Evolutionary conservation across 2,113 vertebrate genomes (phyloP), one percentile per base, ranked within the genome.

Genomic region (Charina bottae): DNA sequence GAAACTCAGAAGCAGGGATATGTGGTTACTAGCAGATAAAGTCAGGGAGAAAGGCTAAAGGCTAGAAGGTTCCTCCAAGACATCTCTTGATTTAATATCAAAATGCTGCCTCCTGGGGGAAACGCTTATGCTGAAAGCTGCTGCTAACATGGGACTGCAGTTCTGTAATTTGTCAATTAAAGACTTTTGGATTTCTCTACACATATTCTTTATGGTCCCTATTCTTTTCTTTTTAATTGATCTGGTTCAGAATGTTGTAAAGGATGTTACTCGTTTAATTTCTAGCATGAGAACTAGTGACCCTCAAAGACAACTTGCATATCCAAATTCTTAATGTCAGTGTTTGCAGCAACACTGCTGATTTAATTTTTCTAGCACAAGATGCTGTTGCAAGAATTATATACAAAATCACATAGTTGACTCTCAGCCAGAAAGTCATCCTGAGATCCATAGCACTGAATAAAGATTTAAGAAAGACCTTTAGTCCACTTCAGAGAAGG

Each of bases 401-500:
- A 97, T 95, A 97, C 97, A 97, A 96, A 97, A 97, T 97, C 97
- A 95, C 97, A 98, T 97, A 97, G 97, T 98, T 98, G 97, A 97
- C 94, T 97, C 94, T 1, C 21, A 96, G 98, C 97, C 97, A 96
- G 96, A 97, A 97, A 98, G 96, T 97, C 97, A 98, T 97, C 97
- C 97, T 97, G 97, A 96, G 96, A 97, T 96, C 95, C 95, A 96
- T 97, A 98, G 97, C 96, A 95, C 96, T 95, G 93, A 96, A 93
- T 96, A 97, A 97, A 97, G 97, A 98, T 97, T 98, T 98, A 97
- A 98, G 97, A 96, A 98, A 96, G 97, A 97, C 97, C 97, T 97
- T 97, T 98, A 96, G 96, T 98, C 97, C 97, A 95, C 95, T 97
- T 98, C 97, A 97, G 97, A 97, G 96, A 98, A 97, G 97, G 97